A percentile compares a stretch with the other conserved stretches of the same genome.
Conservation (phyloP, 2,797 vertebrate species). For the Emydoidea blandingii region DNA sequence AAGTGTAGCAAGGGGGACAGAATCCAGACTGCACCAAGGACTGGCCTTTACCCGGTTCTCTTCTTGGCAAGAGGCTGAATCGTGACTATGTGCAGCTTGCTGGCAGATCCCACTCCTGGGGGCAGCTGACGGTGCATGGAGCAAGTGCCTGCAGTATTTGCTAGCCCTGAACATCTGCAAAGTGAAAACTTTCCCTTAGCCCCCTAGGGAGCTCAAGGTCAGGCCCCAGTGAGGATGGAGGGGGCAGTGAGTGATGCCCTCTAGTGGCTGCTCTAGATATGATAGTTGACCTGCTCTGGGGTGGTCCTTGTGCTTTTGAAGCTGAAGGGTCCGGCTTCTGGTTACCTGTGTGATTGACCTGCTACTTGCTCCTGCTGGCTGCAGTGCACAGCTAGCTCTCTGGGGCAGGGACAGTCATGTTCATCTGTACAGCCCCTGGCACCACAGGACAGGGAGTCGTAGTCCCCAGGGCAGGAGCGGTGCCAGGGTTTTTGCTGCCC, state of each 20-base stretch:
- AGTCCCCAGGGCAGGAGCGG: background rate
- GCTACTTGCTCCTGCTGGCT: background rate
- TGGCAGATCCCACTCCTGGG: background rate
- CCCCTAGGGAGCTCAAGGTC: background rate
- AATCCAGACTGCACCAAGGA: background rate
- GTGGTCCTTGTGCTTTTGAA: background rate
- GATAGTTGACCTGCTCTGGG: background rate
- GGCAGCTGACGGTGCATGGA: too few relatives aligned
- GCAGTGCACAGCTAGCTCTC: background rate
- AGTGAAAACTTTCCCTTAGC: background rate
- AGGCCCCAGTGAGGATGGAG: background rate
- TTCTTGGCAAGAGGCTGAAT: too few relatives aligned
- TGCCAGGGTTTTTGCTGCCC: too few relatives aligned
- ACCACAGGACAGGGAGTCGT: background rate
- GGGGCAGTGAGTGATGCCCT: background rate
- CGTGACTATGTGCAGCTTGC: background rate
- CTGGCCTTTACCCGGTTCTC: background rate
- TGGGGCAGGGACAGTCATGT: background rate
- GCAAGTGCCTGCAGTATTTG: background rate
- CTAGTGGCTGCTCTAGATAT: background rate
- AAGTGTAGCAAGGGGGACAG: background rate
- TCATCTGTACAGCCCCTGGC: background rate
- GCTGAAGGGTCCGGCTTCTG: background rate
- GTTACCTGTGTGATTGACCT: background rate
- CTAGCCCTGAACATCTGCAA: background rate